Evolutionary conservation across 2,888 invertebrate genomes (phyloP), one percentile per base, ranked within the genome.

Genomic region (Amblyjoppa fuscipennis): DNA sequence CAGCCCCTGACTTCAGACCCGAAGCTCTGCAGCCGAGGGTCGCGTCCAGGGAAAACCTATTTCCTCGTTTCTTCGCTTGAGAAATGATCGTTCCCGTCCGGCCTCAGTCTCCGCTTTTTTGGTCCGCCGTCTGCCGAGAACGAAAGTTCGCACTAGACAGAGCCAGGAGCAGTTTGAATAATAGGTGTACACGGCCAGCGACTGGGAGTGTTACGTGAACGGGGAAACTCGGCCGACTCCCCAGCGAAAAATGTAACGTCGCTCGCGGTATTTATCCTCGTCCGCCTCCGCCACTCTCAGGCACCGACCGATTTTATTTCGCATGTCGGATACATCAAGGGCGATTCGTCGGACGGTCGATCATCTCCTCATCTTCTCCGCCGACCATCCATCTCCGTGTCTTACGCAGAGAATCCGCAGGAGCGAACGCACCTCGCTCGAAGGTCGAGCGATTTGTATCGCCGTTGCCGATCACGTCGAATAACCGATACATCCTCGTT

Each of bases 11-110:
- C 13, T 5, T 13, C 45, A 56, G 34, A 7, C 53, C 41, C 51
- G 49, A 49, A 84, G 51, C 69, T 20, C 61, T 53, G 69, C 45
- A 28, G 28, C 31, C 56, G 28, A 38, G 34, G 66, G 25, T 74
- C 69, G 38, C 68, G 38, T 38, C 45, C 45, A 70, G 49, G 78
- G 64, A 78, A 85, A 85, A 81, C 69, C 81, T 70, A 81, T 81
- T 85, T 75, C 77, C 85, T 81, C 53, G 74, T 49, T 74, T 68
- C 81, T 73, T 81, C 77, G 61, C 77, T 78, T 82, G 85, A 85
- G 82, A 85, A 82, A 85, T 82, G 85, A 78, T 85, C 85, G 53
- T 68, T 70, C 82, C 79, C 66, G 49, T 70, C 81, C 51, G 59
- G 75, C 66, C 34, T 74, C 51, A 64, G 59, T 9, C n/a, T 81